Base-by-base conservation (phyloP, 2,113 vertebrate genomes). In the Tychaedon coryphoeus region DNA sequence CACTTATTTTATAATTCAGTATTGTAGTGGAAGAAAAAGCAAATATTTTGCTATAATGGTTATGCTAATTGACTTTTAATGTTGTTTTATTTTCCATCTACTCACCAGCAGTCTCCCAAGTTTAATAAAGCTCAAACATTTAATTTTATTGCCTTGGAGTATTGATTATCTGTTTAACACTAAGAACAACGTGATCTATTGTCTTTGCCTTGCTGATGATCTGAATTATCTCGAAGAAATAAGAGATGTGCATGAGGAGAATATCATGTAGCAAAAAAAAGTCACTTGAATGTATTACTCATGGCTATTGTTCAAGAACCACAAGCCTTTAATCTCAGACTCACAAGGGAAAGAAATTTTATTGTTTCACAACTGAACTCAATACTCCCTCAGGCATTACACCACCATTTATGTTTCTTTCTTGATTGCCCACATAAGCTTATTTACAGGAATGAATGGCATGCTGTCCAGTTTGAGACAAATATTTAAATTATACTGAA, bases 41-140 rank as follows among this genome's bases (percentile, higher is more conserved):
- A 96, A 88, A 95, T 92, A 94, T 92, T 97, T 96, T 91, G 65
- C 51, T 94, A 29, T 96, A 97, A 94, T 96, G 79, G 69, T 88
- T 96, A 84, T 96, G 84, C 93, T 97, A 98, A 98, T 96, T 92
- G 93, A 91, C 75, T 97, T 97, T 95, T 97, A 98, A 98, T 93
- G 88, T 87, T 80, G 50, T 90, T 93, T 95, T 95, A 70, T 93
- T 97, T 96, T 86, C 47, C 83, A 93, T 79, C 84, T 97, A 86
- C 66, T 97, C 79, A 81, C 86, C 53, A 95, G 72, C 69, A 94
- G 78, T 94, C 97, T 96, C 95, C 58, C 24, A 98, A 97, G 96
- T 97, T 98, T 98, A 98, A 98, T 98, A 98, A 98, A 97, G 88
- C 96, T 97, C 91, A 96, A 96, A 94, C 96, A 97, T 97, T 97